These are phyloP conservation scores for Zaprionus capensis DNA, from an alignment of 1,140 invertebrate species.

Conservation along the genomic window DNA sequence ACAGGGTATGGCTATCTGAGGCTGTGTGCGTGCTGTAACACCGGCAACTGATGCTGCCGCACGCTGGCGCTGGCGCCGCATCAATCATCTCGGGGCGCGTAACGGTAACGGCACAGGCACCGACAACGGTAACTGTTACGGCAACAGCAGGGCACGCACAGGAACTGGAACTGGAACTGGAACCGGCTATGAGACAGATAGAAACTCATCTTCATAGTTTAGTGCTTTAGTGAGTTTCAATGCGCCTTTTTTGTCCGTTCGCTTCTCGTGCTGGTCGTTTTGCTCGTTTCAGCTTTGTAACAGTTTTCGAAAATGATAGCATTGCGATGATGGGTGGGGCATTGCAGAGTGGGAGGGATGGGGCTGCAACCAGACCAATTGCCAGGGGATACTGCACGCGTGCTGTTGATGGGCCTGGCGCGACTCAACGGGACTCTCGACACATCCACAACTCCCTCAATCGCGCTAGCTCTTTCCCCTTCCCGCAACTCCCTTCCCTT, in stretches of 20 bases:
- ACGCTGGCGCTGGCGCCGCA: slow-evolving; percentile 43
- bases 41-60: slow-evolving; percentile 38
- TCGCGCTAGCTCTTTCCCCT: not conserved
- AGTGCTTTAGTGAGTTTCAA: slow-evolving; percentile 44
- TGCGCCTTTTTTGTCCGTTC: slow-evolving; percentile 17
- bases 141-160: slow-evolving; percentile 47
- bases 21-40: slow-evolving; percentile 17
- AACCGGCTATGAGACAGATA: slow-evolving; percentile 38
- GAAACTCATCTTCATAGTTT: slow-evolving; percentile 55
- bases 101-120: slow-evolving; percentile 20
- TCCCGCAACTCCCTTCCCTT: not conserved
- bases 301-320: slow-evolving; percentile 76
- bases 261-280: slow-evolving; percentile 17
- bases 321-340: slow-evolving; percentile 3
- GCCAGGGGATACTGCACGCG: slow-evolving; percentile 69
- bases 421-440: slow-evolving; percentile 12
- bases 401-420: slow-evolving; percentile 68
- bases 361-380: slow-evolving; percentile 54
- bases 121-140: slow-evolving; percentile 10
- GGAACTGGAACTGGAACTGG: slow-evolving; percentile 27
- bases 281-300: slow-evolving; percentile 58
- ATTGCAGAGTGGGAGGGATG: too few species aligned
- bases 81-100: slow-evolving; percentile 45
- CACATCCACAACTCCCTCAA: slow-evolving; percentile 3
- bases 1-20: slow-evolving; percentile 6